phyloP scores from a whole-genome alignment of 2,797 vertebrate species.

The Synaphobranchus kaupii region DNA sequence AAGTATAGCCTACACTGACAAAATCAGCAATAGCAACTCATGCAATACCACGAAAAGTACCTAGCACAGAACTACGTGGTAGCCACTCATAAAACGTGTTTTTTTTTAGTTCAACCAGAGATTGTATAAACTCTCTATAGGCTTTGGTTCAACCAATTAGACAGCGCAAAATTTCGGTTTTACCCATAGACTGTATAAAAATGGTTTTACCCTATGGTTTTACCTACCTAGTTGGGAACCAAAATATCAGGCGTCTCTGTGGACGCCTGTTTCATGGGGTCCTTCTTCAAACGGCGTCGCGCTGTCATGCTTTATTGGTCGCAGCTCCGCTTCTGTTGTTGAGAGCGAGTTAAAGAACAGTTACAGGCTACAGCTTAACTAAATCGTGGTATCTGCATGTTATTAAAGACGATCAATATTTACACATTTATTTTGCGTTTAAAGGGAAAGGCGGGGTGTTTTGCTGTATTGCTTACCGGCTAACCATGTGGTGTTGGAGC shows the following conservation, averaged over 20 bases:
- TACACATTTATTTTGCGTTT: neutral
- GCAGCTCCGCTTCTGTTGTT: neutral
- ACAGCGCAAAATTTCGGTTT: too few relatives aligned
- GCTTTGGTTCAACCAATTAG: too few relatives aligned
- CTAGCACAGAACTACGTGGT: too few relatives aligned
- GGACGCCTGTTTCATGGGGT: slow-evolving; percentile 7
- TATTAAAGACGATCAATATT: neutral
- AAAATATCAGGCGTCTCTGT: slow-evolving; percentile 23
- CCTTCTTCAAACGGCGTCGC: slow-evolving; percentile 16
- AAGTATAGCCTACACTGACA: neutral
- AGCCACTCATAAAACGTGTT: too few relatives aligned
- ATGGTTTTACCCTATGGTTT: too few relatives aligned
- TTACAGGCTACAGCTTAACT: neutral
- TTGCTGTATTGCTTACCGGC: neutral
- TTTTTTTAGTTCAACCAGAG: too few relatives aligned
- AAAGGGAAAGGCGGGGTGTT: neutral
- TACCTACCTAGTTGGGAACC: neutral
- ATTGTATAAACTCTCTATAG: too few relatives aligned
- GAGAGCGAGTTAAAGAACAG: neutral
- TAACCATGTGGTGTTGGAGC: slow-evolving; percentile 66
- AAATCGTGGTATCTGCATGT: neutral
- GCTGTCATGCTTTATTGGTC: neutral
- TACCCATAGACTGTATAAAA: too few relatives aligned
- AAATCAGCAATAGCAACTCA: neutral
- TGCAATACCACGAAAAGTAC: too few relatives aligned